Conservation (phyloP, 2,113 vertebrate species). For the Elephas maximus region DNA sequence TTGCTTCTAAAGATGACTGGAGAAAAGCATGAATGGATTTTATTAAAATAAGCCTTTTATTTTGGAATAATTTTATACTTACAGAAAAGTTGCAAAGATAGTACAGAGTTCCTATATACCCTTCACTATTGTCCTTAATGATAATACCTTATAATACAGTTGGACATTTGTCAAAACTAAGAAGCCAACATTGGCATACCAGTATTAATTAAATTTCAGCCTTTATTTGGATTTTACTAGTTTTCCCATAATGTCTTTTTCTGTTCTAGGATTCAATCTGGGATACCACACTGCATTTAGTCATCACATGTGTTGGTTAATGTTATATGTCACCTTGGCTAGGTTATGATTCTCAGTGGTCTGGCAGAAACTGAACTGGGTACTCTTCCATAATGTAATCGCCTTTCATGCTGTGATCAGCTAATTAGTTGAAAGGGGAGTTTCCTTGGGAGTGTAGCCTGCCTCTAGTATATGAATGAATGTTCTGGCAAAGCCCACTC, state of each 20-base stretch:
- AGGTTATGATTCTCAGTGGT: too few relatives aligned
- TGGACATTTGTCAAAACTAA: not conserved
- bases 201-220: constrained; percentile 3
- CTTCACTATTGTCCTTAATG: not conserved
- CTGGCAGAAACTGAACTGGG: too few relatives aligned
- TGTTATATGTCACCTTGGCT: too few relatives aligned
- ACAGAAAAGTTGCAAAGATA: not conserved
- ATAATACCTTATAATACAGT: not conserved
- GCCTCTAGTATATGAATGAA: too few relatives aligned
- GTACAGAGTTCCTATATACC: not conserved
- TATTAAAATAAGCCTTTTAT: not conserved
- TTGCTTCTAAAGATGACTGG: constrained; percentile 34
- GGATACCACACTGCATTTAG: too few relatives aligned
- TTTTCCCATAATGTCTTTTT: not conserved
- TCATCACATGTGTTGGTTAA: too few relatives aligned
- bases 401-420: too few relatives aligned
- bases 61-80: too few relatives aligned
- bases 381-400: too few relatives aligned
- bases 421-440: too few relatives aligned
- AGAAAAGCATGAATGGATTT: not conserved
- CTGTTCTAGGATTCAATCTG: not conserved
- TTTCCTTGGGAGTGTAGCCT: too few relatives aligned
- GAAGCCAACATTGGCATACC: not conserved
- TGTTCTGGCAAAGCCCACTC: too few relatives aligned
- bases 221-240: not conserved